A percentile compares a stretch with the other conserved stretches of the same genome.
phyloP scores from a whole-genome alignment of 1,140 invertebrate genomes.

The Drosophila ironensis region DNA sequence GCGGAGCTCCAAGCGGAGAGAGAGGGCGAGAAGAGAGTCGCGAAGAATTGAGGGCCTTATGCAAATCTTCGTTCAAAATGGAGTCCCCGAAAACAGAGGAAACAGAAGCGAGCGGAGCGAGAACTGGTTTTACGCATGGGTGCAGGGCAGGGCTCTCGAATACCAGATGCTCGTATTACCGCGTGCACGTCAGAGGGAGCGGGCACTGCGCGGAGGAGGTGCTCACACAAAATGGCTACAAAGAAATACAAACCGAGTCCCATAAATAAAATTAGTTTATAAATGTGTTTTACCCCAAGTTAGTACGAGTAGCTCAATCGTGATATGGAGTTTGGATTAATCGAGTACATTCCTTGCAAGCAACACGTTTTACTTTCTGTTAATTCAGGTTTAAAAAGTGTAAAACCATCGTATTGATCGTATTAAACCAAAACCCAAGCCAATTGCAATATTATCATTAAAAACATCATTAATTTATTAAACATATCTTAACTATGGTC shows the following conservation, averaged over 20 bases:
- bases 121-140: slow-evolving; percentile 78
- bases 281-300: no score
- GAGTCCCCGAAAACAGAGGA: slow-evolving; percentile 62
- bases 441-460: no score
- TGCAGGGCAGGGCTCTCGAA: slow-evolving; percentile 39
- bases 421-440: no score
- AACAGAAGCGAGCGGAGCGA: slow-evolving; percentile 45
- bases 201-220: slow-evolving; percentile 1
- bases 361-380: no score
- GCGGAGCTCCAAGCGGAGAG: slow-evolving; percentile 8
- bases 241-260: not conserved
- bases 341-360: no score
- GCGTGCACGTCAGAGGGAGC: slow-evolving; percentile 40
- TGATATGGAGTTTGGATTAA: no score
- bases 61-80: slow-evolving; percentile 70
- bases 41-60: slow-evolving; percentile 32
- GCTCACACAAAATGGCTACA: slow-evolving; percentile 57
- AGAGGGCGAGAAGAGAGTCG: not conserved
- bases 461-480: no score
- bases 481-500: no score
- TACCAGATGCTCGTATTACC: slow-evolving; percentile 2
- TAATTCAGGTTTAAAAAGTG: no score
- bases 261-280: no score
- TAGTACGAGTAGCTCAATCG: no score
- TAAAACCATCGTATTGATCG: no score